phyloP scores from a whole-genome alignment of 1,140 invertebrate genomes.

The Colletes latitarsis region DNA sequence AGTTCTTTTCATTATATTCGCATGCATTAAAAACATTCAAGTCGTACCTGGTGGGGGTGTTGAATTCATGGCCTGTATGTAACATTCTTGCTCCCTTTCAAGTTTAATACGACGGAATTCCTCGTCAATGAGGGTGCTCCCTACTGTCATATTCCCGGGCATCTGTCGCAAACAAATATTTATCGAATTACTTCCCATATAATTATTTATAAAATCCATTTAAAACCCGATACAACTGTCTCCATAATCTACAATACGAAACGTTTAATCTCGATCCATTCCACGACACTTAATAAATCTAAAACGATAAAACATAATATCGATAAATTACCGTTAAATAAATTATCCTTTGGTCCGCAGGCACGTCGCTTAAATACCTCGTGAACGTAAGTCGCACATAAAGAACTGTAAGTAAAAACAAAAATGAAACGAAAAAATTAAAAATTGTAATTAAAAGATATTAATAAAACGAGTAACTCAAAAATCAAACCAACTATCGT shows the following conservation, averaged over 20 bases:
- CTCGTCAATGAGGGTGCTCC: slow-evolving; percentile 70
- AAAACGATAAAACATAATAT: background rate
- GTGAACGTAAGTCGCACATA: background rate
- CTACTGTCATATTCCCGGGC: slow-evolving; percentile 70
- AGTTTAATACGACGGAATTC: slow-evolving; percentile 63
- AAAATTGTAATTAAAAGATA: background rate
- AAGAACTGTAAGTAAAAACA: slow-evolving; percentile 26
- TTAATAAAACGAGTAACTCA: too few species aligned
- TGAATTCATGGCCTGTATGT: slow-evolving; percentile 58
- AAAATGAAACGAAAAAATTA: background rate
- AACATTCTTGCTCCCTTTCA: slow-evolving; percentile 67
- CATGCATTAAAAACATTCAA: background rate
- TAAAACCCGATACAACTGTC: background rate
- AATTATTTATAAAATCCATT: background rate
- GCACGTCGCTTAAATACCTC: background rate
- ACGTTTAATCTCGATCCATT: too few species aligned
- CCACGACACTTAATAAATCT: too few species aligned
- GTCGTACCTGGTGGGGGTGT: slow-evolving; percentile 67
- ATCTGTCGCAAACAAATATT: slow-evolving; percentile 56
- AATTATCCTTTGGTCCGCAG: background rate
- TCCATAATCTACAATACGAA: background rate
- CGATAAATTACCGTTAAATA: slow-evolving; percentile 3
- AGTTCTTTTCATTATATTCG: background rate
- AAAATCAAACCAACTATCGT: background rate
- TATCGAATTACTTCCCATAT: background rate